Base-by-base conservation (phyloP, 2,888 invertebrate genomes). In the Melieria omissa region DNA sequence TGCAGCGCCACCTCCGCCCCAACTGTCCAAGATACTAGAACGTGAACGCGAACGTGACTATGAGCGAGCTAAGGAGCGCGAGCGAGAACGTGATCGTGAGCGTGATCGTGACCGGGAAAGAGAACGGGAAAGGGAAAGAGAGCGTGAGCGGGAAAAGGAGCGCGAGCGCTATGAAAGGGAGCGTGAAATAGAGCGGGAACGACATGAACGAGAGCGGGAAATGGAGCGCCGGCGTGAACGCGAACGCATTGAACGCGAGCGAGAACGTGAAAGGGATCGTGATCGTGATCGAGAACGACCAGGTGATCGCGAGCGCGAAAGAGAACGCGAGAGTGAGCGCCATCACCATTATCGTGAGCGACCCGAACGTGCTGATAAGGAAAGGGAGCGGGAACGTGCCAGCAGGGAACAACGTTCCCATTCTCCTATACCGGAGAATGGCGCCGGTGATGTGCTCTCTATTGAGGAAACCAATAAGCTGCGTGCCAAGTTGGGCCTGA, bases 401-500 rank as follows among this genome's bases (percentile, higher is more conserved):
- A 72, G 77, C 0, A 80, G 82, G 62, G 77, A 77, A 3, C 76
- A 76, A 9, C 81, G 82, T 5, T 82, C 84, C 0, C 73, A 79
- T 49, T 87, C 87, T 4, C 87, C 87, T 4, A 81, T 87, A 58
- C 85, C 86, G 0, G 86, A 86, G 63, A 86, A 82, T 73, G 87
- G 87, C 0, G 87, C 86, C 12, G 87, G 87, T 0, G 90, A 86
- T 81, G 92, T 89, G 80, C 88, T 96, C 16, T 95, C 95, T 0
- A 90, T 96, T 63, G 92, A 93, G 67, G 95, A 95, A 80, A 95
- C 95, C 5, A 98, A 98, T 87, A 93, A 93, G 78, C 88, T 99
- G 10, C 90, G 99, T 80, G 95, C 95, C 2, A 97, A 97, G 85
- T 90, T 99, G 42, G 99, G 99, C 0, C 88, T 99, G 49, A 97